Percentiles rank a stretch among this genome's conserved stretches.
Evolutionary conservation across 2,113 vertebrate genomes (phyloP).

Genomic region (Coptodon bakossiorum): DNA sequence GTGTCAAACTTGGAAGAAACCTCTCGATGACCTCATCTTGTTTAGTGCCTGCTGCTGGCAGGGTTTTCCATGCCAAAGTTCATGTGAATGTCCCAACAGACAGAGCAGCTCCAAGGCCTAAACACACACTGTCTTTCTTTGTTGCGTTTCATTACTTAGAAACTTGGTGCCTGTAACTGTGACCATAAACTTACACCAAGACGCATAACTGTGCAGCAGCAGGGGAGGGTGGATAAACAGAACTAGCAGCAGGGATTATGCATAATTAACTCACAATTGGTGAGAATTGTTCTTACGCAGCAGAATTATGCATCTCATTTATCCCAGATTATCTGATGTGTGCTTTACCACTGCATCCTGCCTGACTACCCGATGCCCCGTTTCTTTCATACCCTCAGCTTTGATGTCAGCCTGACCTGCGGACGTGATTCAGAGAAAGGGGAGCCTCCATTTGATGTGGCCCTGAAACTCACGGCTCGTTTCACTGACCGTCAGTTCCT

Average conservation of each 20-base stretch:
- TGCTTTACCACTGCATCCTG: not conserved
- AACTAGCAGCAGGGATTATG: slow-evolving; percentile 35
- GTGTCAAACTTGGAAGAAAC: slow-evolving; percentile 29
- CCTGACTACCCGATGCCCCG: not conserved
- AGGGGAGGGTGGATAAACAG: not conserved
- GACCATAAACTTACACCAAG: not conserved
- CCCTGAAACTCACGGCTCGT: slow-evolving; percentile 90
- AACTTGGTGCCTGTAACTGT: not conserved
- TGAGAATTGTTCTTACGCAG: slow-evolving; percentile 19
- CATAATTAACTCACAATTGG: slow-evolving; percentile 15
- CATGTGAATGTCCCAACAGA: not conserved
- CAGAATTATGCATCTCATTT: slow-evolving; percentile 27
- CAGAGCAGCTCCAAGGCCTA: not conserved
- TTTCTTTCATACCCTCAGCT: slow-evolving; percentile 65
- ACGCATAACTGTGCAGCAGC: not conserved
- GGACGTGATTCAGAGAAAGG: slow-evolving; percentile 76
- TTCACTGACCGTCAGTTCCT: slow-evolving; percentile 89
- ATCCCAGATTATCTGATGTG: slow-evolving; percentile 40
- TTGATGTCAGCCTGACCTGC: slow-evolving; percentile 91
- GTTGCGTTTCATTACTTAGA: not conserved
- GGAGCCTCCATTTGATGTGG: slow-evolving; percentile 80
- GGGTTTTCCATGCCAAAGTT: not conserved
- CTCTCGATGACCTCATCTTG: slow-evolving; percentile 47
- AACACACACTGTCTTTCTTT: not conserved
- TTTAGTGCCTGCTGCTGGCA: slow-evolving; percentile 12